These are phyloP conservation scores for Aphidius colemani DNA, from an alignment of 2,888 invertebrate species.

Conservation along the genomic window DNA sequence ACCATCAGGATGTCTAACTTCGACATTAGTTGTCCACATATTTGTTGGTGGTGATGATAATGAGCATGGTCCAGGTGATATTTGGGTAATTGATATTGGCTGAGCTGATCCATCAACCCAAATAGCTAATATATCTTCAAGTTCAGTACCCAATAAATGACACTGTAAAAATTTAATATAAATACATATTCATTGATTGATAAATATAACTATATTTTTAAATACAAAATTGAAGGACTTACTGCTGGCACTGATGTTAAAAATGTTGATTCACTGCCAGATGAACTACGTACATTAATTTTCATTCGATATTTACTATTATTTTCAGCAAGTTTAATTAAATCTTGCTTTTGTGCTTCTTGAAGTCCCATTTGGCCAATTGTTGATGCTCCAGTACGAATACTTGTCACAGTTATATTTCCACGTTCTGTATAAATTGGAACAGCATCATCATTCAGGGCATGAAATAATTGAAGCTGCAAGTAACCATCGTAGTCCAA, in stretches of 20 bases:
- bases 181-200: not conserved
- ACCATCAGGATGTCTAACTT: conserved; percentile 78
- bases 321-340: conserved; percentile 68
- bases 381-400: conserved; percentile 69
- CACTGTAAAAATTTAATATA: conserved; percentile 62
- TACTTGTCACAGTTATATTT: conserved; percentile 72
- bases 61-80: conserved; percentile 62
- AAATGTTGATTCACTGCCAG: conserved; percentile 71
- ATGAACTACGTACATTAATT: conserved; percentile 70
- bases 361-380: conserved; percentile 68
- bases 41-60: conserved; percentile 60
- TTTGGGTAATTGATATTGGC: conserved; percentile 73
- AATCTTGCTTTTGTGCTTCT: conserved; percentile 63
- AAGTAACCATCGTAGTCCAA: conserved; percentile 79
- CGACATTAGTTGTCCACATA: conserved; percentile 76
- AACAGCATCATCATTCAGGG: conserved; percentile 63
- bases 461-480: conserved; percentile 73
- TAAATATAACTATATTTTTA: not conserved
- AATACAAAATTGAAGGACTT: conserved; percentile 40
- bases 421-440: conserved; percentile 70
- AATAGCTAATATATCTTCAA: conserved; percentile 79
- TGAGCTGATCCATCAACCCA: conserved; percentile 81
- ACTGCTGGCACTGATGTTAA: conserved; percentile 81
- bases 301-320: conserved; percentile 78
- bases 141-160: conserved; percentile 73